These are phyloP conservation scores for Helicoverpa armigera DNA, from an alignment of 1,140 invertebrate species.

Conservation along the genomic window DNA sequence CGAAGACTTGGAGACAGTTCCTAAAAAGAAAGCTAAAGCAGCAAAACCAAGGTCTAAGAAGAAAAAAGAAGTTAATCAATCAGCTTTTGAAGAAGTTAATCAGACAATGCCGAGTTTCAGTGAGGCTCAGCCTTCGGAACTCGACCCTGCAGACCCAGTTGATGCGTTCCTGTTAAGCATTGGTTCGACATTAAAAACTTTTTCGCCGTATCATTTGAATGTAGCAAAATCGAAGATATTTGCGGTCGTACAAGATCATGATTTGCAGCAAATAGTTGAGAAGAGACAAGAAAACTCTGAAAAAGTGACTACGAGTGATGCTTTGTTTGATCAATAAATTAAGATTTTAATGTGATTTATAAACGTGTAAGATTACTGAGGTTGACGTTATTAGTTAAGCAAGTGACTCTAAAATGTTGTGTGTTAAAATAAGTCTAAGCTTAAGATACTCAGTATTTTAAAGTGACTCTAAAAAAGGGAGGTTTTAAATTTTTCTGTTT, in stretches of 20 bases:
- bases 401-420: no score
- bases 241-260: constrained; percentile 79
- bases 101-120: constrained; percentile 58
- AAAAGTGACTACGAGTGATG: constrained; percentile 65
- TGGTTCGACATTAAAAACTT: constrained; percentile 77
- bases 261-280: constrained; percentile 80
- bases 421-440: no score
- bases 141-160: constrained; percentile 74
- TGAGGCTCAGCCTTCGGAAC: constrained; percentile 61
- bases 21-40: constrained; percentile 57
- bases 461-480: no score
- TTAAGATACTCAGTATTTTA: no score
- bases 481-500: no score
- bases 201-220: constrained; percentile 81
- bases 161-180: constrained; percentile 81
- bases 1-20: constrained; percentile 61
- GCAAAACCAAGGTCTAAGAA: constrained; percentile 66
- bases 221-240: constrained; percentile 82
- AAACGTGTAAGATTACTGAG: no score
- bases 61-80: constrained; percentile 59
- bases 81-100: constrained; percentile 59
- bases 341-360: not conserved
- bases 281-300: constrained; percentile 59
- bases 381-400: no score
- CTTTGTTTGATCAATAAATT: constrained; percentile 62